phyloP scores from a whole-genome alignment of 2,888 invertebrate species.

The Nomada fucata region DNA sequence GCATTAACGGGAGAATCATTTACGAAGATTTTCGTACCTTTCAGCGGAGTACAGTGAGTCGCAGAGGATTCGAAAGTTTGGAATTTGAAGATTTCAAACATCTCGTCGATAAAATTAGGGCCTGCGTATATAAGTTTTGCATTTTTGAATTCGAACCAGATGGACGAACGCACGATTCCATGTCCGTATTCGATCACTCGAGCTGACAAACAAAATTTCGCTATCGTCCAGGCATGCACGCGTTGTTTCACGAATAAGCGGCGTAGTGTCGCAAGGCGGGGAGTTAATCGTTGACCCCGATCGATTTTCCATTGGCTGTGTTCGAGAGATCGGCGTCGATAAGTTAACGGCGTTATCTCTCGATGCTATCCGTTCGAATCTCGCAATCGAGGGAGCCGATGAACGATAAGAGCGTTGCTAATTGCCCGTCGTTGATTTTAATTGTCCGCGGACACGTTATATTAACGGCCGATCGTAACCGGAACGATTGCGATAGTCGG shows the following conservation, averaged over 20 bases:
- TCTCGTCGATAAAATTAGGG: too few relatives aligned
- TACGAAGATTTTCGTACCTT: too few relatives aligned
- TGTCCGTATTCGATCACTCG: too few relatives aligned
- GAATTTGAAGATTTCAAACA: too few relatives aligned
- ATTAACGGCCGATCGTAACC: constrained; percentile 48
- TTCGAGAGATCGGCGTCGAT: constrained; percentile 36
- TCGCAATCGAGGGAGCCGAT: constrained; percentile 47
- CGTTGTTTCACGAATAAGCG: background rate
- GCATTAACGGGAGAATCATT: too few relatives aligned
- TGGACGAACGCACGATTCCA: too few relatives aligned
- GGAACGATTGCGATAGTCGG: constrained; percentile 33
- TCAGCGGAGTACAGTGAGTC: too few relatives aligned
- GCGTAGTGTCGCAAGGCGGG: background rate
- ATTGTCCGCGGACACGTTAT: constrained; percentile 52
- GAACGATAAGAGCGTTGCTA: constrained; percentile 53
- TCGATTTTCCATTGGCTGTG: constrained; percentile 19
- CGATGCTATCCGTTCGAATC: constrained; percentile 26
- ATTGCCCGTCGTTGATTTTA: constrained; percentile 54
- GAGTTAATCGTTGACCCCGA: constrained; percentile 9
- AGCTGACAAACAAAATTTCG: background rate
- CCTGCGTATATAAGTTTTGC: too few relatives aligned
- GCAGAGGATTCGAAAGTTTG: too few relatives aligned
- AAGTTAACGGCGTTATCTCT: constrained; percentile 30
- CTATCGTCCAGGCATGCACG: background rate
- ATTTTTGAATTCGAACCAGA: too few relatives aligned